A percentile compares a stretch with the other conserved stretches of the same genome.
phyloP scores from a whole-genome alignment of 2,113 vertebrate species.

The Alethe castanea region DNA sequence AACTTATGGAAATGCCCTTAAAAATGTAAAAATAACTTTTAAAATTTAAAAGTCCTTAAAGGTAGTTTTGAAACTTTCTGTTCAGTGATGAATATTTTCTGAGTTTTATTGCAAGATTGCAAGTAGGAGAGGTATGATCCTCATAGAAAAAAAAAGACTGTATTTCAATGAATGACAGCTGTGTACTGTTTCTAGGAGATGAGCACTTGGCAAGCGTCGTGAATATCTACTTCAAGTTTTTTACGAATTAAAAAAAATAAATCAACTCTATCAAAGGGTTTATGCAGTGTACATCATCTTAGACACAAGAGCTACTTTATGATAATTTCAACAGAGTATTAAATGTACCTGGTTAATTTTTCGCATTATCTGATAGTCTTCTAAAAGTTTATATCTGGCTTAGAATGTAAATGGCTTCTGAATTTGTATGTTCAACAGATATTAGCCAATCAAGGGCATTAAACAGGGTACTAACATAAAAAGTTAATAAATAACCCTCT shows the following conservation, averaged over 20 bases:
- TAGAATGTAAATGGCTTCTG: neutral
- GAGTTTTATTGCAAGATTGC: neutral
- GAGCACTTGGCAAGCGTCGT: neutral
- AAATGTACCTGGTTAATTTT: neutral
- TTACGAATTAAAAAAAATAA: accelerated
- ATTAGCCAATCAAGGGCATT: neutral
- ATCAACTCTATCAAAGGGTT: neutral
- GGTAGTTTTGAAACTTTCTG: neutral
- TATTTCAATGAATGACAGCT: neutral
- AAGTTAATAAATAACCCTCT: neutral
- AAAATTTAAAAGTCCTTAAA: neutral
- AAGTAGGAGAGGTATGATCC: neutral
- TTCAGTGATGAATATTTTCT: neutral
- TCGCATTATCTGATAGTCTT: neutral
- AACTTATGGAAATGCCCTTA: neutral
- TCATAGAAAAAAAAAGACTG: neutral
- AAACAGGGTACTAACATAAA: neutral
- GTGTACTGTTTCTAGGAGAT: neutral
- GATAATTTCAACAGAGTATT: neutral
- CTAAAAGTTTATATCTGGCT: neutral
- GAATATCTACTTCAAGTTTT: neutral
- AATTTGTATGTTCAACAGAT: neutral
- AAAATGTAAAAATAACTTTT: neutral
- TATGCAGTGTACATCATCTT: neutral
- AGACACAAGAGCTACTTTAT: neutral